Evolutionary conservation across 2,888 invertebrate species (phyloP).

Genomic region (Erebia aethiops): DNA sequence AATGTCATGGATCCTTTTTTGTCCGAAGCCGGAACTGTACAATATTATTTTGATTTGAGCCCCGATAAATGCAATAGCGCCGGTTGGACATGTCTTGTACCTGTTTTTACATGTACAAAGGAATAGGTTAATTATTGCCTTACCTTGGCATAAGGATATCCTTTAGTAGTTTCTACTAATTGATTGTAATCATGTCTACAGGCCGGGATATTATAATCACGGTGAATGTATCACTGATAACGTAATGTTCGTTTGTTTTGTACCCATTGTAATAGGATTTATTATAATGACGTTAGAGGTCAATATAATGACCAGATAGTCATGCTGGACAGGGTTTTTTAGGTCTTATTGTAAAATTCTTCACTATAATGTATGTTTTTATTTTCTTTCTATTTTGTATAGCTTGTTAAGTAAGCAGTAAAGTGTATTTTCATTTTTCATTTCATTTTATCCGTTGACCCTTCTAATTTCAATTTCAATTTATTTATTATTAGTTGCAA

Average conservation of each 20-base stretch:
- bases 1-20: conserved; percentile 33
- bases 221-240: conserved; percentile 36
- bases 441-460: too few relatives aligned
- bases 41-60: conserved; percentile 31
- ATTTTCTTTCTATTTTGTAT: too few relatives aligned
- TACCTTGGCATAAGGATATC: conserved; percentile 41
- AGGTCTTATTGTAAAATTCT: too few relatives aligned
- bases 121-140: conserved; percentile 31
- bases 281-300: background rate
- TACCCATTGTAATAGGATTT: conserved; percentile 21
- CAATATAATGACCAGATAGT: too few relatives aligned
- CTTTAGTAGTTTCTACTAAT: conserved; percentile 39
- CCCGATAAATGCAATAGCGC: conserved; percentile 26
- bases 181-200: conserved; percentile 30
- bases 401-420: too few relatives aligned
- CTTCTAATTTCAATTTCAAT: too few relatives aligned
- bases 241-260: conserved; percentile 31
- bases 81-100: conserved; percentile 28
- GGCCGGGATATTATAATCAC: conserved; percentile 31
- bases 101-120: conserved; percentile 25
- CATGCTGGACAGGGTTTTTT: too few relatives aligned
- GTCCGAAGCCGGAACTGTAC: conserved; percentile 34
- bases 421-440: too few relatives aligned
- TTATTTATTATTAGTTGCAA: too few relatives aligned
- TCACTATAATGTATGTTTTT: too few relatives aligned